Conservation (phyloP, 1,140 invertebrate species). For the Nixonia krombeini region DNA sequence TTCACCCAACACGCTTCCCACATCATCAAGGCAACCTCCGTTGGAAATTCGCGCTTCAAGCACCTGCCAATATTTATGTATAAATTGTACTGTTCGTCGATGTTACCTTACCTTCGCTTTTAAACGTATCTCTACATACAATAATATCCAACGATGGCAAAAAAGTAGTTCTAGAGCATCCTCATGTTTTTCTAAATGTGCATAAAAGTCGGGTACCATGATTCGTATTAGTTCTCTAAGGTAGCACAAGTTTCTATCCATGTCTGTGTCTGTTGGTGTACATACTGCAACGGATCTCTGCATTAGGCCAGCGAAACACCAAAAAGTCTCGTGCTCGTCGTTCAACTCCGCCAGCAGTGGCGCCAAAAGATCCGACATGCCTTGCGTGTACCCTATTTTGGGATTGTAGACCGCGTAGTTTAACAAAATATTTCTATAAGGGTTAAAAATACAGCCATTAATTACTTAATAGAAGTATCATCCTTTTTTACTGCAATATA, state of each 20-base stretch:
- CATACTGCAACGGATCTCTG: slow-evolving; percentile 92
- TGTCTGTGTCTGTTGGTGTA: slow-evolving; percentile 92
- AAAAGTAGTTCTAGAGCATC: slow-evolving; percentile 93
- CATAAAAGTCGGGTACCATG: slow-evolving; percentile 90
- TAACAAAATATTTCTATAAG: slow-evolving; percentile 84
- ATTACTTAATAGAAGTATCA: neutral
- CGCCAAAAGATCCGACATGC: slow-evolving; percentile 93
- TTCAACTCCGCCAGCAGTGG: slow-evolving; percentile 89
- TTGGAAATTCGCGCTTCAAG: slow-evolving; percentile 91
- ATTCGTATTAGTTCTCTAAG: slow-evolving; percentile 88
- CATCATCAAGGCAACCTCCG: slow-evolving; percentile 87
- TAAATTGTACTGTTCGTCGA: neutral
- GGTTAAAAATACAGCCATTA: neutral
- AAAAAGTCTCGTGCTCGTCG: slow-evolving; percentile 91
- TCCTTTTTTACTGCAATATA: neutral
- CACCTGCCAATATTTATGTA: slow-evolving; percentile 69
- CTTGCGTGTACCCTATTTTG: slow-evolving; percentile 87
- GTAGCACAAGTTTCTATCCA: slow-evolving; percentile 92
- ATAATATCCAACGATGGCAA: slow-evolving; percentile 92
- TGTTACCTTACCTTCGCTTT: too few species aligned
- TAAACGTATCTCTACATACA: slow-evolving; percentile 74
- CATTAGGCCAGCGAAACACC: slow-evolving; percentile 96
- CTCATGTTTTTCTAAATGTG: slow-evolving; percentile 84
- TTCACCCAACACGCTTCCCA: slow-evolving; percentile 97
- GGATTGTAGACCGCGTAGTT: slow-evolving; percentile 94